Conservation (phyloP, 2,113 vertebrate genomes). For the Oreochromis niloticus region DNA sequence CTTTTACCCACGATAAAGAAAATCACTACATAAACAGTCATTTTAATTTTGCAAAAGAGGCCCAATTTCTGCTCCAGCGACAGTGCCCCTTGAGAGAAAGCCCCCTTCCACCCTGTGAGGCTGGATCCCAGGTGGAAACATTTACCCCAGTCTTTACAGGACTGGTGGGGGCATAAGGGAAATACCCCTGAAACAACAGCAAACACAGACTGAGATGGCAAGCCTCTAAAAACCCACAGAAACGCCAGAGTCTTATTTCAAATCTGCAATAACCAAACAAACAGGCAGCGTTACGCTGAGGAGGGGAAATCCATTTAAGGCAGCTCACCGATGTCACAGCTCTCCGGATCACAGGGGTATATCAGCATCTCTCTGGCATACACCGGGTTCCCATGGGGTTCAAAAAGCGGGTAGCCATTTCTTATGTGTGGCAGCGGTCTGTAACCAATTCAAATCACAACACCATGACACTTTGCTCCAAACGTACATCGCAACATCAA, state of each 20-base stretch:
- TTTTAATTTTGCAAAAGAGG: not conserved
- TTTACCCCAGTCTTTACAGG: conserved; percentile 10
- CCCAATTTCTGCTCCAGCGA: not conserved
- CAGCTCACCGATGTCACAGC: conserved; percentile 79
- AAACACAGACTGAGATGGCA: not conserved
- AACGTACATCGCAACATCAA: not conserved
- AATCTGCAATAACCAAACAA: not conserved
- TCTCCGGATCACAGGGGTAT: conserved; percentile 72
- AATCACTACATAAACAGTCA: not conserved
- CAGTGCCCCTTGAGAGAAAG: not conserved
- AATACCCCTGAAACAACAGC: not conserved
- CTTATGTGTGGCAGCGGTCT: conserved; percentile 85
- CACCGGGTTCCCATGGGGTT: conserved; percentile 81
- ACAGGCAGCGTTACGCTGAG: not conserved
- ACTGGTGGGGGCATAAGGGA: not conserved
- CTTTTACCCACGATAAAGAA: not conserved
- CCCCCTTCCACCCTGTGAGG: not conserved
- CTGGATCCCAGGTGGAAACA: conserved; percentile 40
- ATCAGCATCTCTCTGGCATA: conserved; percentile 81
- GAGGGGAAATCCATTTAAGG: not conserved
- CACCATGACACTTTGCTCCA: not conserved
- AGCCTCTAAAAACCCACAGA: not conserved
- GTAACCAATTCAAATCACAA: conserved; percentile 7
- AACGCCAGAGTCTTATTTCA: fast-evolving
- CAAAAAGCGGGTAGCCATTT: conserved; percentile 73